A percentile compares a stretch with the other conserved stretches of the same genome.
phyloP scores from a whole-genome alignment of 2,797 vertebrate species.

The Eupleurogrammus muticus region DNA sequence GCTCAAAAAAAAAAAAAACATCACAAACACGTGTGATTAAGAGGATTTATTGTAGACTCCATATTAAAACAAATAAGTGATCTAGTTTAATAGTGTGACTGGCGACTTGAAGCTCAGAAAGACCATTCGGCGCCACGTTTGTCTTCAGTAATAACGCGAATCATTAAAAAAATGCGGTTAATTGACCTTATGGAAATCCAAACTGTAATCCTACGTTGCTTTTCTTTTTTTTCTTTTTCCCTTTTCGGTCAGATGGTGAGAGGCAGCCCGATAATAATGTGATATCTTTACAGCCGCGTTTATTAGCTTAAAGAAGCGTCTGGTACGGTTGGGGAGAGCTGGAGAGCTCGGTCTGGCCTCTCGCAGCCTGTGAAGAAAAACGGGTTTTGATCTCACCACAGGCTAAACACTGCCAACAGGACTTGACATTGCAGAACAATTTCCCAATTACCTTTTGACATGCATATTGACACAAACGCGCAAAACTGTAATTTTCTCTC shows the following conservation, averaged over 20 bases:
- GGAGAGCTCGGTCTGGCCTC: constrained; percentile 74
- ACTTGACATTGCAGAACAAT: constrained; percentile 85
- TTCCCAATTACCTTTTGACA: constrained; percentile 87
- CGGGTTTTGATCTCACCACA: constrained; percentile 83
- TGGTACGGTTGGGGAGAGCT: constrained; percentile 62
- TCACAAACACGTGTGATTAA: neutral
- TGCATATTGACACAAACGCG: constrained; percentile 86
- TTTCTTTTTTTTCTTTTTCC: neutral
- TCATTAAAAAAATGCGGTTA: constrained; percentile 6
- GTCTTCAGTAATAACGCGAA: neutral
- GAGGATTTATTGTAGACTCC: neutral
- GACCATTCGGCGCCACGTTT: neutral
- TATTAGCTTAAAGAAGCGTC: constrained; percentile 74
- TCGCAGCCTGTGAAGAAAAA: constrained; percentile 78
- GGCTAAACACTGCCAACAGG: constrained; percentile 84
- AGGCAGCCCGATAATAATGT: constrained; percentile 59
- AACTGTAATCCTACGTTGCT: constrained; percentile 17
- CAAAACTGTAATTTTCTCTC: constrained; percentile 86
- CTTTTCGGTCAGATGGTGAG: constrained; percentile 35
- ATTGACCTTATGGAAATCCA: constrained; percentile 17
- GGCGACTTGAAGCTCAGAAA: neutral
- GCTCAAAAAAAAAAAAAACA: neutral
- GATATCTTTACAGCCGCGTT: constrained; percentile 67
- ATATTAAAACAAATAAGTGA: neutral
- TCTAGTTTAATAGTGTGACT: neutral